Evolutionary conservation across 1,140 invertebrate species (phyloP).

Genomic region (Aphelenchoides besseyi): DNA sequence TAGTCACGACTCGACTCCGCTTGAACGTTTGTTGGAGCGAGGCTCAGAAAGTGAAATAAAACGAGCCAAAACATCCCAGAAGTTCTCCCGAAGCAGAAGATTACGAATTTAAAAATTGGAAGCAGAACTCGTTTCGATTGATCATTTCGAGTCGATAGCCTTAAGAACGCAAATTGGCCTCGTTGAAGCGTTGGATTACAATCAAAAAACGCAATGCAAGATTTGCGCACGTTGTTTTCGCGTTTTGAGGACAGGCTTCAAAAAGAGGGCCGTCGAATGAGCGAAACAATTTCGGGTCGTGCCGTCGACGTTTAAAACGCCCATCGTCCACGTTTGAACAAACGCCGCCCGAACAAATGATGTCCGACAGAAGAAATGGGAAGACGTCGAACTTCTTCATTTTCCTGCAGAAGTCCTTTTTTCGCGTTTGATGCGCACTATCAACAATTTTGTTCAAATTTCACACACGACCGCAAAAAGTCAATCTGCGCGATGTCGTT

Average conservation of each 20-base stretch:
- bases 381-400: slow-evolving; percentile 1
- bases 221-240: slow-evolving; percentile 1
- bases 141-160: not conserved
- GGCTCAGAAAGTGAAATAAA: not conserved
- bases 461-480: not conserved
- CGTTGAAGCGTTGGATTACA: not conserved
- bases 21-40: not conserved
- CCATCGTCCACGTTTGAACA: not conserved
- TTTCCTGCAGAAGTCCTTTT: not conserved
- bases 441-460: not conserved
- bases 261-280: not conserved
- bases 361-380: not conserved
- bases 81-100: not conserved
- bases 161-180: too few species aligned
- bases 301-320: not conserved
- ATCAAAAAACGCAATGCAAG: not conserved
- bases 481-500: too few species aligned
- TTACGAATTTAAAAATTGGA: not conserved
- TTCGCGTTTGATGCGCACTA: too few species aligned
- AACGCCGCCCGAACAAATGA: not conserved
- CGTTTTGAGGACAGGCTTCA: not conserved
- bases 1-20: slow-evolving; percentile 29
- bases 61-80: not conserved
- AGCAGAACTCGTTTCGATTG: not conserved
- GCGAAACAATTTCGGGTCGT: not conserved